Evolutionary conservation across 1,140 invertebrate genomes (phyloP).

Genomic region (Heliothis virescens): DNA sequence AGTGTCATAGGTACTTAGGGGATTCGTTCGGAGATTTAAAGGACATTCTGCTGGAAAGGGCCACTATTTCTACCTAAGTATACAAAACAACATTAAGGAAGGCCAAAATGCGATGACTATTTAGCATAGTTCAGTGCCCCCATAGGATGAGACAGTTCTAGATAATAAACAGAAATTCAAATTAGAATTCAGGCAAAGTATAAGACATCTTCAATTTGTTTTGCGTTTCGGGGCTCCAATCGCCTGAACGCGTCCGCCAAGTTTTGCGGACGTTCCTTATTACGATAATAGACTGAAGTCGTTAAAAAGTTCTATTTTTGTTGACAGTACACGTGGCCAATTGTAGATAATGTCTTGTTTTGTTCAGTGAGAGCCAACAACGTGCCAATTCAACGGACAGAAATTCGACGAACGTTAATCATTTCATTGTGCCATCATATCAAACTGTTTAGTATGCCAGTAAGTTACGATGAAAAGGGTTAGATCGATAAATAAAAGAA

Average conservation of each 20-base stretch:
- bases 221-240: background rate
- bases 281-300: slow-evolving; percentile 8
- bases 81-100: too few relatives aligned
- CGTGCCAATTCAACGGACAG: slow-evolving; percentile 16
- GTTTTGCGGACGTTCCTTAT: slow-evolving; percentile 22
- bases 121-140: too few relatives aligned
- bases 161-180: background rate
- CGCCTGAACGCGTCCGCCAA: background rate
- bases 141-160: too few relatives aligned
- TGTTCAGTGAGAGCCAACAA: slow-evolving; percentile 13
- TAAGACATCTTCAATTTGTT: background rate
- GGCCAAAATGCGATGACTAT: too few relatives aligned
- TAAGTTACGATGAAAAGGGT: slow-evolving; percentile 11
- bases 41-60: too few relatives aligned
- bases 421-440: background rate
- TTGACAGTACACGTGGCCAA: slow-evolving; percentile 30
- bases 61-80: too few relatives aligned
- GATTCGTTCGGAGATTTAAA: too few relatives aligned
- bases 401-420: background rate
- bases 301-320: slow-evolving; percentile 35
- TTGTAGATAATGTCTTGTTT: slow-evolving; percentile 9
- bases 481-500: slow-evolving; percentile 21
- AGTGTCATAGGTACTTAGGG: too few relatives aligned
- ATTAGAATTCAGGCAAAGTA: background rate
- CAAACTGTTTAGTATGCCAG: background rate